Conservation (phyloP, 53 echinoderm and acorn worm genomes). For the Holothuria scabra region DNA sequence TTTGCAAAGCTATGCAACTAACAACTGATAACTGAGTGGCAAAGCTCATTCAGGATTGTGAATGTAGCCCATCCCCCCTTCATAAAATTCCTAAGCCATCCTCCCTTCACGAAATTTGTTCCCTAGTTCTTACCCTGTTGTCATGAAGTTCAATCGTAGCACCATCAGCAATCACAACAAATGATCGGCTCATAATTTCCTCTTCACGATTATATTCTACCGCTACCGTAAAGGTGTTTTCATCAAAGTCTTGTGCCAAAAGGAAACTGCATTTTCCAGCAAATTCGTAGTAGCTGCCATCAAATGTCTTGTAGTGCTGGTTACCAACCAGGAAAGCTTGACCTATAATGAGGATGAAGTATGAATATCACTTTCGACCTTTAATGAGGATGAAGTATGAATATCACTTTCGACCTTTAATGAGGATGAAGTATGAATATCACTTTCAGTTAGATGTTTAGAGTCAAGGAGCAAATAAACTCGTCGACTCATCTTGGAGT, state of each 20-base stretch:
- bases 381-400: conserved; percentile 22
- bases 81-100: neutral
- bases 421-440: too few species aligned
- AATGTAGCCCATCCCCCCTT: too few species aligned
- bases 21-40: too few species aligned
- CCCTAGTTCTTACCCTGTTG: conserved; percentile 52
- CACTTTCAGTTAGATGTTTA: too few species aligned
- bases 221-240: conserved; percentile 85
- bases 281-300: conserved; percentile 86
- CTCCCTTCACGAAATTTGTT: too few species aligned
- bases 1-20: too few species aligned
- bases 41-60: too few species aligned
- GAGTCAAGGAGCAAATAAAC: too few species aligned
- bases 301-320: conserved; percentile 94
- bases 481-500: too few species aligned
- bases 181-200: conserved; percentile 50
- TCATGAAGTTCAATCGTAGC: conserved; percentile 64
- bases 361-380: neutral
- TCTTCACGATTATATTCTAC: conserved; percentile 78
- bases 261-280: conserved; percentile 88
- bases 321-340: conserved; percentile 72
- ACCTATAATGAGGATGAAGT: conserved; percentile 43
- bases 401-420: conserved; percentile 73
- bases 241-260: conserved; percentile 89
- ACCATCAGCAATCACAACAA: conserved; percentile 66